Evolutionary conservation across 2,797 vertebrate genomes (phyloP), one percentile per base, ranked within the genome.

Genomic region (Tenualosa thibaudeaui): DNA sequence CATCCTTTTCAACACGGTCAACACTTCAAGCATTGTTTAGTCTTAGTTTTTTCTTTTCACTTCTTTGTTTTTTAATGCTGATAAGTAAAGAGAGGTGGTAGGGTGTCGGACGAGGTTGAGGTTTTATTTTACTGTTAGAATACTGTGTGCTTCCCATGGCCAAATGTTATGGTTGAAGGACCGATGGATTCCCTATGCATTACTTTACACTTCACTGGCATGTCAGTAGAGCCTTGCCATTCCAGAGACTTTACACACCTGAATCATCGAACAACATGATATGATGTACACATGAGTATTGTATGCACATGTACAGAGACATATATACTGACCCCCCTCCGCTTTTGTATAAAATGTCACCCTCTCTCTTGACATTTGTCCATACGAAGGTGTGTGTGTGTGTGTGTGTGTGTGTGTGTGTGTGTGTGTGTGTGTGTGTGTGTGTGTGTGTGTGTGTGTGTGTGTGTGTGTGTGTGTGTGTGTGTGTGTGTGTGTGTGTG

Each of bases 351-450:
- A 65, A 65, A 26, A 7, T 24, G 3, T 68, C 62, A 37, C 26
- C 62, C 26, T 13, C 62, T 37, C 26, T 68, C 65, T 71, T 40
- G 31, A 71, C 26, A 62, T 62, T n/a, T 62, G 6, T 60, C 19
- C 19, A n/a, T 60, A n/a, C n/a, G 58, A 24, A n/a, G 6, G 5
- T 65, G 7, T 65, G 60, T 65, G 60, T 31, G 60, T 65, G 60
- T 26, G 6, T 24, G n/a, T 24, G n/a, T 75, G 62, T 26, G 60
- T 83, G 62, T 71, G 68, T 84, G 50, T 78, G 83, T 84, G 15
- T 84, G 50, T 78, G 31, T 81, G 50, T 50, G 81, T 26, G 51
- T 82, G 81, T 53, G 49, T 82, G 81, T 83, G 40, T 83, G 43
- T 83, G 40, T 68, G 58, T 83, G 58, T 65, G 58, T 24, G 31